phyloP scores from a whole-genome alignment of 1,140 invertebrate species.

The Armadillidium nasatum region DNA sequence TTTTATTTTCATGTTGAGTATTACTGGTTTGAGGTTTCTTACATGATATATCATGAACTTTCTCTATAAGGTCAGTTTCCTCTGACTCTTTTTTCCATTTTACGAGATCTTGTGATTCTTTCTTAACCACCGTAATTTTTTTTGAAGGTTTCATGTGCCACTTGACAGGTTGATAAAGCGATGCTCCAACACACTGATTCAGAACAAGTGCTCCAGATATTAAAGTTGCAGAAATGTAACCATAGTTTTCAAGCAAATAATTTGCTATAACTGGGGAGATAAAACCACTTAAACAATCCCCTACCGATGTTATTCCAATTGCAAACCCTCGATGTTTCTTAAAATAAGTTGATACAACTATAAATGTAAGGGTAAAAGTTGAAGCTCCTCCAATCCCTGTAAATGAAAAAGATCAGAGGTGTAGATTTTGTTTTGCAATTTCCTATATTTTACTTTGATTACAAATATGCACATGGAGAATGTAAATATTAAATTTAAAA shows the following conservation, averaged over 20 bases:
- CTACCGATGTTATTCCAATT: slow-evolving; percentile 29
- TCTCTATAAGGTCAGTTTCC: not conserved
- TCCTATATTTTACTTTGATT: no score
- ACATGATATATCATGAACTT: not conserved
- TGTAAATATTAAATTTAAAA: no score
- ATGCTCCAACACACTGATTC: slow-evolving; percentile 58
- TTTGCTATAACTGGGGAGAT: slow-evolving; percentile 16
- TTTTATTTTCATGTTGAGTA: not conserved
- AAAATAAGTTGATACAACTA: slow-evolving; percentile 29
- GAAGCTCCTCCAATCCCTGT: slow-evolving; percentile 19
- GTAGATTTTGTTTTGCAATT: no score
- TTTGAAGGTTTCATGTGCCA: slow-evolving; percentile 26
- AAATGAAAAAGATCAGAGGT: slow-evolving; percentile 43
- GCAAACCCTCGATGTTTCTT: slow-evolving; percentile 26
- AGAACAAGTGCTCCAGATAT: slow-evolving; percentile 63
- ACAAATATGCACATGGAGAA: no score
- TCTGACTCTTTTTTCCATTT: not conserved
- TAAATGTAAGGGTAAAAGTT: slow-evolving; percentile 34
- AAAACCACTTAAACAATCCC: slow-evolving; percentile 17
- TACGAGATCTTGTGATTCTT: not conserved
- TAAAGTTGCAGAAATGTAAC: slow-evolving; percentile 6
- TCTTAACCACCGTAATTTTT: not conserved
- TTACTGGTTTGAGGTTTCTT: not conserved
- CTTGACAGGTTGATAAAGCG: slow-evolving; percentile 27
- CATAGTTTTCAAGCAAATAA: slow-evolving; percentile 19